Conservation (phyloP, 2,888 invertebrate species). For the Camponotus fellah region DNA sequence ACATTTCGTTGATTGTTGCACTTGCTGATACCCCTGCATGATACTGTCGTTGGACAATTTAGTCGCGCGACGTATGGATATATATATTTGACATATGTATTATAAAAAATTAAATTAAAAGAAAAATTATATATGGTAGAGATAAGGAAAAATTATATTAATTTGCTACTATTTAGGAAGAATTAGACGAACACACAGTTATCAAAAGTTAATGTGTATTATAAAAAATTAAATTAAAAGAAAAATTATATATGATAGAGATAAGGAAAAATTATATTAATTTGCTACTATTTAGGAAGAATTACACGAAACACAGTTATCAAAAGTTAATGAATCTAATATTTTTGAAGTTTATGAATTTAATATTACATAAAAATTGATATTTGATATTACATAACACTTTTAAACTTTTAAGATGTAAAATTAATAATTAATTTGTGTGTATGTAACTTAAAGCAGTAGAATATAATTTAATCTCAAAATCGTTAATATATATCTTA, state of each 20-base stretch:
- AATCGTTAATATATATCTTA: no score
- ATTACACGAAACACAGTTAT: no score
- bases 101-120: background rate
- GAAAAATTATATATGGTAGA: background rate
- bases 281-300: background rate
- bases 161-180: background rate
- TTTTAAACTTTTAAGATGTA: no score
- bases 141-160: background rate
- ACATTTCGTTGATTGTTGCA: slow-evolving; percentile 16
- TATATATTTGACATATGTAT: background rate
- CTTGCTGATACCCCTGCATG: background rate
- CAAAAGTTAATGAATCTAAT: no score
- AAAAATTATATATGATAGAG: background rate
- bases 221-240: background rate
- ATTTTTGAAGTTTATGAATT: no score
- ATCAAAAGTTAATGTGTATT: background rate
- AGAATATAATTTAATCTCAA: no score
- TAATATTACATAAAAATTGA: no score
- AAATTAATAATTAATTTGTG: no score
- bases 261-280: background rate
- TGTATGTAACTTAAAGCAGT: no score
- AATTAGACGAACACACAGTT: no score
- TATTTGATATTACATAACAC: no score
- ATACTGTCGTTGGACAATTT: background rate
- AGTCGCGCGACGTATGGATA: background rate